phyloP scores from a whole-genome alignment of 2,888 invertebrate species.

The Ophioninae sp. region DNA sequence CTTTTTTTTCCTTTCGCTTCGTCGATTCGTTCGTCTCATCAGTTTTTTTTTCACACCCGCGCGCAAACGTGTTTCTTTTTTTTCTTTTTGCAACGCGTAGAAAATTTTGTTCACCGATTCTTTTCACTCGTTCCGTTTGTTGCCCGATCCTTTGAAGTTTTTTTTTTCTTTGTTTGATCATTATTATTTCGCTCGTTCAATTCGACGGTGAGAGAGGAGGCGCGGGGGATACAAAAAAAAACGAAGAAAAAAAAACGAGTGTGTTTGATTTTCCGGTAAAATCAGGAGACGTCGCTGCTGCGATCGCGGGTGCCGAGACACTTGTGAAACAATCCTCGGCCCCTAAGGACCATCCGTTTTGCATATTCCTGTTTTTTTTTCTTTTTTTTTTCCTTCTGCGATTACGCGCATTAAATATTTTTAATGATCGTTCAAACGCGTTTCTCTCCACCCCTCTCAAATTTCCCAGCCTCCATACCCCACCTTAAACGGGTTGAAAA shows the following conservation, averaged over 20 bases:
- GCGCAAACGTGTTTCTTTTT: no score
- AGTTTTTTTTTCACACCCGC: conserved; percentile 15
- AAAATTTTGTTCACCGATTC: conserved; percentile 33
- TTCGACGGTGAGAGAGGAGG: neutral
- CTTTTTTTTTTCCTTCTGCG: neutral
- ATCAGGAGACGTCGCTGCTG: neutral
- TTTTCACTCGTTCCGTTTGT: conserved; percentile 33
- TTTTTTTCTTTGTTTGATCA: neutral
- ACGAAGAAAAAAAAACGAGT: neutral
- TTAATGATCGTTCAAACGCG: conserved; percentile 64
- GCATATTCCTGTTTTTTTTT: neutral
- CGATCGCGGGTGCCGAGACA: conserved; percentile 4
- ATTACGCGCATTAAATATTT: conserved; percentile 46
- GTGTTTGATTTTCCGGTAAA: neutral
- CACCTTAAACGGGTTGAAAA: conserved; percentile 74
- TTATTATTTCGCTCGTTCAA: neutral
- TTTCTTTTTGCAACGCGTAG: conserved; percentile 1
- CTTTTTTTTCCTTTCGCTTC: conserved; percentile 47
- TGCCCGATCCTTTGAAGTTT: neutral
- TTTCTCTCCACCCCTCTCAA: conserved; percentile 68
- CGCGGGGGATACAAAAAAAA: conserved; percentile 5
- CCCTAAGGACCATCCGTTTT: neutral
- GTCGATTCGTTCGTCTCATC: conserved; percentile 43
- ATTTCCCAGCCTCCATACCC: neutral
- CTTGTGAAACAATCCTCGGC: conserved; percentile 41